A percentile compares a stretch with the other conserved stretches of the same genome.
phyloP scores from a whole-genome alignment of 2,797 vertebrate genomes.

The Pangasius larnaudii region DNA sequence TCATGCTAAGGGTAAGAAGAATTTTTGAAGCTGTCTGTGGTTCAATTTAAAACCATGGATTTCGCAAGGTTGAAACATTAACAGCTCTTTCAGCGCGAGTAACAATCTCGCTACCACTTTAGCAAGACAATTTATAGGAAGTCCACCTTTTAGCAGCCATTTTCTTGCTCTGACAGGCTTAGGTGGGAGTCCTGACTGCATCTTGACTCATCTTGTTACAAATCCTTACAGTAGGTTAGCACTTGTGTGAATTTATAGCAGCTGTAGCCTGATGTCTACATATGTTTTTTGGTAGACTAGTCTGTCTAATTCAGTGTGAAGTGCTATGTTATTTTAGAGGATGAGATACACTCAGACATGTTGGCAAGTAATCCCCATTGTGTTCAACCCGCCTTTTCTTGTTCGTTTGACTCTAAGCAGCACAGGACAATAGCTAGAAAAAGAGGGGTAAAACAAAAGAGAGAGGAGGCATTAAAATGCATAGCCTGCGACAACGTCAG shows the following conservation, averaged over 20 bases:
- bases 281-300: background rate
- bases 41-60: conserved; percentile 7
- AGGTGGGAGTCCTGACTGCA: conserved; percentile 10
- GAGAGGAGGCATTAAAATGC: background rate
- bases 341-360: background rate
- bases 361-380: background rate
- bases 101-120: background rate
- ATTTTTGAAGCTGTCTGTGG: conserved; percentile 8
- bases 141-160: conserved; percentile 3
- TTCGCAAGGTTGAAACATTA: conserved; percentile 28
- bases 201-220: conserved; percentile 3
- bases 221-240: conserved; percentile 24
- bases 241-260: background rate
- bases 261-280: background rate
- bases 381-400: conserved; percentile 5
- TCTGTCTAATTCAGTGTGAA: conserved; percentile 15
- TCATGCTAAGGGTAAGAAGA: background rate
- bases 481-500: background rate
- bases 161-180: conserved; percentile 19
- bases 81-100: background rate
- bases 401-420: conserved; percentile 4
- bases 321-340: background rate
- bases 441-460: background rate
- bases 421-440: background rate
- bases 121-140: conserved; percentile 5